Evolutionary conservation across 2,797 vertebrate genomes (phyloP), one percentile per base, ranked within the genome.

Genomic region (Coregonus ussuriensis): DNA sequence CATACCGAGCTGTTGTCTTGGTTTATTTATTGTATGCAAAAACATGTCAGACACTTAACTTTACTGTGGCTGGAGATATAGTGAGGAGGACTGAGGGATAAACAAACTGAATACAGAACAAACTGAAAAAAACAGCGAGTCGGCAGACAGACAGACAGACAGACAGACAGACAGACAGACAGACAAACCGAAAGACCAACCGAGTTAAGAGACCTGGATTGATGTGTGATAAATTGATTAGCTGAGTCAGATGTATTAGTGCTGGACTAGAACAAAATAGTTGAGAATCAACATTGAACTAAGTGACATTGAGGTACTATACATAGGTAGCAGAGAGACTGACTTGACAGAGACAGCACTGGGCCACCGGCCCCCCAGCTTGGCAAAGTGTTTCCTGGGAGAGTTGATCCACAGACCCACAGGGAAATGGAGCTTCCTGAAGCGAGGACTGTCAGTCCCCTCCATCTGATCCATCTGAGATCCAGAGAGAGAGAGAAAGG

Each of bases 371-470:
- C 95, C 92, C 63, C 96, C 96, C 62, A 97, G 89, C 87, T 97
- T 98, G 83, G 96, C 96, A 90, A 98, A 95, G 87, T 97, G 97
- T 90, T 98, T 98, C 85, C 96, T 93, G 77, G 97, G 96, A 1
- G 96, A 98, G 89, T 97, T 97, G 90, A 97, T 98, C 97, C 97
- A 98, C 85, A 98, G 93, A 84, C 97, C 97, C 77, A 97, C 96
- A 3, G 97, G 97, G 91, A 98, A 97, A 88, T 98, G 95, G 59
- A 97, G 96, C 83, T 98, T 98, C 91, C 96, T 95, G 78, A 96
- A 95, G 59, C 96, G 96, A 86, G 96, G 96, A 93, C 96, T 97
- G 77, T 94, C 95, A 89, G 96, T 95, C 91, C 96, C 96, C 92
- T 97, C 97, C 92, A 96, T 96, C 91, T 63, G 59, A 63, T 97